Conservation (phyloP, 1,140 invertebrate genomes). For the Maconellicoccus hirsutus region DNA sequence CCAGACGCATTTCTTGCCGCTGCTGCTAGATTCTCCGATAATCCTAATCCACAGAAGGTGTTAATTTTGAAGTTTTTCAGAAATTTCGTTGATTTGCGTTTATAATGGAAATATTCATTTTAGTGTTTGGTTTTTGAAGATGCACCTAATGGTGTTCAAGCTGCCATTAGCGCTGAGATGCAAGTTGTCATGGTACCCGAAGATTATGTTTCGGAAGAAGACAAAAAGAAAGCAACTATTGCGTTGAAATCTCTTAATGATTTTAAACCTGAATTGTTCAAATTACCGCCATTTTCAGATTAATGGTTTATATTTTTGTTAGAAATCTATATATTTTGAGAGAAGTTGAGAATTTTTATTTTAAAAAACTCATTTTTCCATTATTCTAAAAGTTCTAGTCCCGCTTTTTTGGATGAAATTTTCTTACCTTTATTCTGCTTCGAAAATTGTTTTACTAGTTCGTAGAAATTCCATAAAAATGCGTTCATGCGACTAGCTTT, state of each 20-base stretch:
- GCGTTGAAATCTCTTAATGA: slow-evolving; percentile 61
- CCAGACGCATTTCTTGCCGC: slow-evolving; percentile 87
- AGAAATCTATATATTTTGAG: too few species aligned
- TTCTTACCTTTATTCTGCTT: too few species aligned
- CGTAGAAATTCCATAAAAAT: too few species aligned
- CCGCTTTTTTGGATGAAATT: too few species aligned
- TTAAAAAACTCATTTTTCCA: too few species aligned
- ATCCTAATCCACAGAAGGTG: slow-evolving; percentile 53
- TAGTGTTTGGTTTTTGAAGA: slow-evolving; percentile 89
- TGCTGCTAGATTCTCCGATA: slow-evolving; percentile 63
- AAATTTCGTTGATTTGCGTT: not conserved
- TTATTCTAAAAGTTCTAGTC: too few species aligned
- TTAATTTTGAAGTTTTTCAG: not conserved
- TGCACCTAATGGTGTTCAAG: slow-evolving; percentile 74
- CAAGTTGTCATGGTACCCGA: slow-evolving; percentile 81
- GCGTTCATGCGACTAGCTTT: too few species aligned
- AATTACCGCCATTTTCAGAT: slow-evolving; percentile 53
- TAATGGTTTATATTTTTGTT: not conserved
- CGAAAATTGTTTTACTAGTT: too few species aligned
- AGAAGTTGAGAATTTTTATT: too few species aligned
- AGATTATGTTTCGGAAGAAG: slow-evolving; percentile 45
- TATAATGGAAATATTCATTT: not conserved
- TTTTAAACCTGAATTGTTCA: slow-evolving; percentile 75
- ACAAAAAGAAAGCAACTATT: slow-evolving; percentile 51
- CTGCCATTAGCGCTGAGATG: slow-evolving; percentile 72